Evolutionary conservation across 1,140 invertebrate species (phyloP), one percentile per base, ranked within the genome.

Genomic region (Drosophila bocki): DNA sequence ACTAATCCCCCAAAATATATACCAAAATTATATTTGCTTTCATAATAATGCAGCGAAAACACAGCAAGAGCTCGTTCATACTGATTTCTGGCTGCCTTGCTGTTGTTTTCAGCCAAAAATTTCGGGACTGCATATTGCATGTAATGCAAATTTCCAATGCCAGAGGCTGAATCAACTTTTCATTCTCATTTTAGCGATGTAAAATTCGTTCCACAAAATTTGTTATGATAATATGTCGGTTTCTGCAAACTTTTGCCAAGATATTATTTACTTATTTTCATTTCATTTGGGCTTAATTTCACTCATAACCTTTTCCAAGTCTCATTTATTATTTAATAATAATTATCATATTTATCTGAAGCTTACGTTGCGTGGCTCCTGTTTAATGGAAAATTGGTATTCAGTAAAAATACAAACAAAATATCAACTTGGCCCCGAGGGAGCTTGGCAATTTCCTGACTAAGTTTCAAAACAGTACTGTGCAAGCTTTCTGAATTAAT

Each of bases 361-460:
- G n/a, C n/a, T n/a, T n/a, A n/a, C n/a, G n/a, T n/a, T n/a, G n/a
- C n/a, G n/a, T n/a, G n/a, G n/a, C n/a, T n/a, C n/a, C n/a, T n/a
- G n/a, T n/a, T n/a, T n/a, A n/a, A n/a, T n/a, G n/a, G n/a, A n/a
- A n/a, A n/a, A n/a, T n/a, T n/a, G n/a, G n/a, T n/a, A n/a, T 37
- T 2, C 33, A 37, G 12, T 54, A 56, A 26, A 39, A 26, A n/a
- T 6, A 13, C 17, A 7, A 39, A 56, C 2, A 22, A 11, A 19
- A 29, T 17, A 7, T 3, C 19, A 2, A 12, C n/a, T 22, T 4
- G 0, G 32, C 35, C 62, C n/a, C 22, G 7, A 19, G 47, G 47
- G 65, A 35, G 47, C 15, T 4, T 33, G 8, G 11, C 67, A 35
- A 72, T 60, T 72, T 72, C 70, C 70, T 74, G 69, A 11, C 67